Evolutionary conservation across 2,797 vertebrate species (phyloP).

Genomic region (Oreochromis mossambicus): DNA sequence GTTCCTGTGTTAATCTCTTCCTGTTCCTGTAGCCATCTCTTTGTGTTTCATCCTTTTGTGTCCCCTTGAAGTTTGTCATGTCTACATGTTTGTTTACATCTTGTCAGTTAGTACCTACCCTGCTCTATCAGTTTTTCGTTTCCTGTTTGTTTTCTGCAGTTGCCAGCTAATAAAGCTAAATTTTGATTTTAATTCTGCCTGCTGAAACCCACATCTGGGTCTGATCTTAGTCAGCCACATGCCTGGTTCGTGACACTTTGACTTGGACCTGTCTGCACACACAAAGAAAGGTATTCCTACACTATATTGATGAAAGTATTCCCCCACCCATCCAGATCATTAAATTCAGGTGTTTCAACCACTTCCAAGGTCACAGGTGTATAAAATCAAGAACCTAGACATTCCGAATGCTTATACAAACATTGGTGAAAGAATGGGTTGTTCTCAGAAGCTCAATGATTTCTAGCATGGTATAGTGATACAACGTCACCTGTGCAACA

Average conservation of each 20-base stretch:
- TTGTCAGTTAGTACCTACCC: fast-evolving
- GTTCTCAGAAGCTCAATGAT: background rate
- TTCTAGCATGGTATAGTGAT: background rate
- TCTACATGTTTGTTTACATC: background rate
- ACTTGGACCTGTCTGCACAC: background rate
- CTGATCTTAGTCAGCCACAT: background rate
- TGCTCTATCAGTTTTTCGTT: background rate
- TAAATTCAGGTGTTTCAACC: fast-evolving
- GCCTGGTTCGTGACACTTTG: background rate
- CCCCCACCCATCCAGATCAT: background rate
- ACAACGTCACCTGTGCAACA: background rate
- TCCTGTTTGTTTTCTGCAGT: background rate
- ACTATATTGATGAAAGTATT: background rate
- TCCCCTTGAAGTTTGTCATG: background rate
- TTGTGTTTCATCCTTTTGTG: background rate
- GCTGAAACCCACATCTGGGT: background rate
- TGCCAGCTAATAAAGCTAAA: background rate
- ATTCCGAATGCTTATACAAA: background rate
- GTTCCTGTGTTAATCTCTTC: background rate
- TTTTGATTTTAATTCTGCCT: background rate
- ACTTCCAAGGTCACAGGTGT: background rate
- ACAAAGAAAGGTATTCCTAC: background rate
- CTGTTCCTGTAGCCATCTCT: background rate
- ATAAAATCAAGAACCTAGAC: background rate
- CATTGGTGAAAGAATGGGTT: background rate